Evolutionary conservation across 2,113 vertebrate species (phyloP).

Genomic region (Sceloporus tristichus): DNA sequence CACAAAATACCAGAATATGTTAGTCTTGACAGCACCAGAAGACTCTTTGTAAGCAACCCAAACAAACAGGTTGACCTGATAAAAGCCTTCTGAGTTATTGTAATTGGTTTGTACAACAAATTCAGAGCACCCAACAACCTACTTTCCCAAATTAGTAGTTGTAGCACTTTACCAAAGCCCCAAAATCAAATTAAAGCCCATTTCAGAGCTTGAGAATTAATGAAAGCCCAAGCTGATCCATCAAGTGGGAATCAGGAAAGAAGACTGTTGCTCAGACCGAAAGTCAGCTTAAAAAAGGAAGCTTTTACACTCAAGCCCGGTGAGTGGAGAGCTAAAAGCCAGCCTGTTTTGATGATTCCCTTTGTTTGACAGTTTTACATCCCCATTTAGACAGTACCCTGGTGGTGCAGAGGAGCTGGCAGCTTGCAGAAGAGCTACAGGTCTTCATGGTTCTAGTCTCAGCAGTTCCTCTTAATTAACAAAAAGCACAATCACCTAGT

Average conservation of each 20-base stretch:
- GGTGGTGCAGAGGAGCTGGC: not conserved
- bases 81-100: too few relatives aligned
- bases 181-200: not conserved
- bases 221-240: not conserved
- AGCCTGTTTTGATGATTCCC: too few relatives aligned
- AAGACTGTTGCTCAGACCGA: too few relatives aligned
- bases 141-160: not conserved
- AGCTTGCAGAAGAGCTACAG: not conserved
- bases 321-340: too few relatives aligned
- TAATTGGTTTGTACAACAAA: not conserved
- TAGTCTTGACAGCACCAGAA: too few relatives aligned
- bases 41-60: too few relatives aligned
- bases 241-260: not conserved
- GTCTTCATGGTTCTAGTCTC: not conserved
- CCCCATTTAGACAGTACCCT: not conserved
- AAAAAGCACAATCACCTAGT: not conserved
- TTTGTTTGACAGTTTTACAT: too few relatives aligned
- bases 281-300: too few relatives aligned
- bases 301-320: too few relatives aligned
- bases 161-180: not conserved
- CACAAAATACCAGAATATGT: too few relatives aligned
- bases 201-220: constrained; percentile 6
- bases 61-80: too few relatives aligned
- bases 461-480: not conserved
- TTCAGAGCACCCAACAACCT: not conserved